phyloP scores from a whole-genome alignment of 2,797 vertebrate species.

The Lepus oiostolus region DNA sequence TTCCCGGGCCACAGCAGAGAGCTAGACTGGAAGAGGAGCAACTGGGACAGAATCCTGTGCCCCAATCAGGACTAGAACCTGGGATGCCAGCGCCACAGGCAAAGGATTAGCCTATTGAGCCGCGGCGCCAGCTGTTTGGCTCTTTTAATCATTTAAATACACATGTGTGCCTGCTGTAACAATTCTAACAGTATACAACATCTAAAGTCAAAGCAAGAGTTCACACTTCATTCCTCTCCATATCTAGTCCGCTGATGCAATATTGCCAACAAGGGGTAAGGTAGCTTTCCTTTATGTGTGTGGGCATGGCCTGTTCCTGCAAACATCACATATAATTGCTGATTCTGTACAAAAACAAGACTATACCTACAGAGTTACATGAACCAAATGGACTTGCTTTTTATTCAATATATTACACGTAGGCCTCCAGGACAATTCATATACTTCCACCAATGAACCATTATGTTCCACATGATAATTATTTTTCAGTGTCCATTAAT shows the following conservation, averaged over 20 bases:
- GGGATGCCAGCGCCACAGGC: too few species aligned
- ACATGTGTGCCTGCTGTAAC: background rate
- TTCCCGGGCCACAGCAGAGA: too few species aligned
- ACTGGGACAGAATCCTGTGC: too few species aligned
- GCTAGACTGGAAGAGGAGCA: too few species aligned
- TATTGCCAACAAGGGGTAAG: background rate
- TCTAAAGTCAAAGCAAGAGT: conserved; percentile 1
- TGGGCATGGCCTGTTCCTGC: background rate
- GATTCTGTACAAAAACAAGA: background rate
- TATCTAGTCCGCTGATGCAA: background rate
- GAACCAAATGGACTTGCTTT: background rate
- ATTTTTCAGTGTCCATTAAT: background rate
- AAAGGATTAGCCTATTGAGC: too few species aligned
- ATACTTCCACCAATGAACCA: background rate
- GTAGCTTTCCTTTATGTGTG: background rate
- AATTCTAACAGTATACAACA: background rate
- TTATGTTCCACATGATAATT: background rate
- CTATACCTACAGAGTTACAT: background rate
- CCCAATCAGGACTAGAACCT: too few species aligned
- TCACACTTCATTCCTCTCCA: background rate
- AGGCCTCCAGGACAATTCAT: background rate
- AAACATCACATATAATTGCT: background rate
- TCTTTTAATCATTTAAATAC: background rate
- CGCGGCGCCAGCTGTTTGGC: too few species aligned
- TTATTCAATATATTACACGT: background rate